A percentile compares a stretch with the other conserved stretches of the same genome.
phyloP scores from a whole-genome alignment of 2,113 vertebrate species.

The Centropus bengalensis region DNA sequence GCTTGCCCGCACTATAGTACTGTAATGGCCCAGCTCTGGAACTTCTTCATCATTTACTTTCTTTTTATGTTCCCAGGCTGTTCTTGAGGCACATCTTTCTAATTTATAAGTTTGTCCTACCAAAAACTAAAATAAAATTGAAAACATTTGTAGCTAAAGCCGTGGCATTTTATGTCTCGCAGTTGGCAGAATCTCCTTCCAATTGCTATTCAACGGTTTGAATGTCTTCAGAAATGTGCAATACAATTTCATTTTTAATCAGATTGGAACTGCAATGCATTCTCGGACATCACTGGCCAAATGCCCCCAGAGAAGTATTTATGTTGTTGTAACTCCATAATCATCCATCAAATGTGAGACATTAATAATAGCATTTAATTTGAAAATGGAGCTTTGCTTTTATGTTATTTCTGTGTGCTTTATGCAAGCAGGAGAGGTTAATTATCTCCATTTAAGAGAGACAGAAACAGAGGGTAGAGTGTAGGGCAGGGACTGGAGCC shows the following conservation, averaged over 20 bases:
- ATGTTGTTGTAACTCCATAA: background rate
- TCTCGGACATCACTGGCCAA: background rate
- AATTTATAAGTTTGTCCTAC: constrained; percentile 7
- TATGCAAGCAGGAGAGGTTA: background rate
- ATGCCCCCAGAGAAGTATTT: background rate
- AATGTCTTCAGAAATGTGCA: background rate
- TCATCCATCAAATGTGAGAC: background rate
- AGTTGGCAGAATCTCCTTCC: background rate
- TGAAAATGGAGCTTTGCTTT: constrained; percentile 1
- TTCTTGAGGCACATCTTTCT: background rate
- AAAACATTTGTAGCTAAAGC: background rate
- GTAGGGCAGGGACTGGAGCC: background rate
- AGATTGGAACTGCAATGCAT: background rate
- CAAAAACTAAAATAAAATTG: background rate
- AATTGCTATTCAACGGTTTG: background rate
- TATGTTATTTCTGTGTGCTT: background rate
- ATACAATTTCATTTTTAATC: constrained; percentile 8
- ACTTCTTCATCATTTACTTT: background rate
- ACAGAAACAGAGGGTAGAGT: background rate
- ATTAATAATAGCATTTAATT: background rate
- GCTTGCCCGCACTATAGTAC: background rate
- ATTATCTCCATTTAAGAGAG: background rate
- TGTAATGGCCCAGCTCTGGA: background rate
- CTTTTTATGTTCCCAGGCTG: background rate
- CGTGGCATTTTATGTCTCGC: background rate